Conservation (phyloP, 1,140 invertebrate genomes). For the Micrasema longulum region DNA sequence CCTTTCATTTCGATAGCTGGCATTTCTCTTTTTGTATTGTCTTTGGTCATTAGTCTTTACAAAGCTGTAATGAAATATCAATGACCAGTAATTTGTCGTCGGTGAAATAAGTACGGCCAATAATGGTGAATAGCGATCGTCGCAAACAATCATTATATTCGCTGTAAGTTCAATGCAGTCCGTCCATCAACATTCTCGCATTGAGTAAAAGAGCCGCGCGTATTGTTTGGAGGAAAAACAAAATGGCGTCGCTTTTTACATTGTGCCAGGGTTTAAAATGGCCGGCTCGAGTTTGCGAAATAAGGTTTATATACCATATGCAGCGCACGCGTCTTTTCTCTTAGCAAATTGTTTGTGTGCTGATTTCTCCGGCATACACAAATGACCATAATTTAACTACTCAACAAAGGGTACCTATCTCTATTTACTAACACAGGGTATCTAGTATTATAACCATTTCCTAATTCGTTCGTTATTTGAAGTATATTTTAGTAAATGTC, state of each 20-base stretch:
- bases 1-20: too few relatives aligned
- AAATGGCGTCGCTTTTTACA: too few relatives aligned
- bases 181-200: background rate
- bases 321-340: slow-evolving; percentile 27
- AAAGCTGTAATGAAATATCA: slow-evolving; percentile 22
- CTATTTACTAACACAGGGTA: too few relatives aligned
- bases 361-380: slow-evolving; percentile 34
- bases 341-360: slow-evolving; percentile 30
- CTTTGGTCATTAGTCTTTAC: slow-evolving; percentile 1
- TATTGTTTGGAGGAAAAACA: too few relatives aligned
- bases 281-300: too few relatives aligned
- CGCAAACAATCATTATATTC: background rate
- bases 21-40: too few relatives aligned
- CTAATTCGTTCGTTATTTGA: too few relatives aligned
- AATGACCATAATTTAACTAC: slow-evolving; percentile 25
- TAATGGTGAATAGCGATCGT: background rate
- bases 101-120: background rate
- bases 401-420: slow-evolving; percentile 20
- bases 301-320: slow-evolving; percentile 21
- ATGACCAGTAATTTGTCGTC: slow-evolving; percentile 19
- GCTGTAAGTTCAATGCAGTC: background rate
- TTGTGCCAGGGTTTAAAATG: too few relatives aligned
- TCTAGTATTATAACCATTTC: too few relatives aligned
- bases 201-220: too few relatives aligned
- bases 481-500: too few relatives aligned